A percentile compares a stretch with the other conserved stretches of the same genome.
phyloP scores from a whole-genome alignment of 2,797 vertebrate species.

The Lacerta viridis region DNA sequence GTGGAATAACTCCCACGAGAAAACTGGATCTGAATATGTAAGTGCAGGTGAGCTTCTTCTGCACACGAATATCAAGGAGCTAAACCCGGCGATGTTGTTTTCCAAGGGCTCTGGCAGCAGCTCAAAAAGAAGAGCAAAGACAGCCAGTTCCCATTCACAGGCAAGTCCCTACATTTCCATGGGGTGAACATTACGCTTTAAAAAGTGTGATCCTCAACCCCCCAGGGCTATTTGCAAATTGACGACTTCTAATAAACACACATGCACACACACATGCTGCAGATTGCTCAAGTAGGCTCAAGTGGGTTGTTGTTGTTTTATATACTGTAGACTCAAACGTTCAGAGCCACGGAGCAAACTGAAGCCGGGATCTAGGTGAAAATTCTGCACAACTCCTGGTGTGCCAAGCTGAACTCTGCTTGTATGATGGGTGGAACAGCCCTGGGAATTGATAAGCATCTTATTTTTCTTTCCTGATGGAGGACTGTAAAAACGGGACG shows the following conservation, averaged over 20 bases:
- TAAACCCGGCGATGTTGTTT: constrained; percentile 67
- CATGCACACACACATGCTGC: constrained; percentile 32
- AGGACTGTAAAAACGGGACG: not conserved
- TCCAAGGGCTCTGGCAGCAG: constrained; percentile 67
- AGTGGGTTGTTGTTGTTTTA: not conserved
- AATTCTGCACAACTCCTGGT: not conserved
- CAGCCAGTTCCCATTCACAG: constrained; percentile 72
- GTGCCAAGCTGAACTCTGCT: not conserved
- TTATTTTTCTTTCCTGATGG: not conserved
- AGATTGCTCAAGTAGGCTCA: constrained; percentile 3
- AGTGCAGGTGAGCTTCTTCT: constrained; percentile 48
- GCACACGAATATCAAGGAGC: constrained; percentile 54
- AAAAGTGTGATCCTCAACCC: constrained; percentile 56
- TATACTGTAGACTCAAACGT: not conserved
- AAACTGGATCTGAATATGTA: constrained; percentile 18
- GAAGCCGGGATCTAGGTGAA: not conserved
- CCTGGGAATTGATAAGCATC: not conserved
- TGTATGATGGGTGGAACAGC: not conserved
- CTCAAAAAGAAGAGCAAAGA: constrained; percentile 75
- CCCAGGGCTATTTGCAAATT: constrained; percentile 45
- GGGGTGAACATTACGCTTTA: constrained; percentile 70
- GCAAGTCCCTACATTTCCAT: constrained; percentile 72
- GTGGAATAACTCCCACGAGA: not conserved
- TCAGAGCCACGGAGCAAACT: constrained; percentile 6
- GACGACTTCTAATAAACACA: constrained; percentile 55